Conservation (phyloP, 2,113 vertebrate genomes). For the Caranx ignobilis region DNA sequence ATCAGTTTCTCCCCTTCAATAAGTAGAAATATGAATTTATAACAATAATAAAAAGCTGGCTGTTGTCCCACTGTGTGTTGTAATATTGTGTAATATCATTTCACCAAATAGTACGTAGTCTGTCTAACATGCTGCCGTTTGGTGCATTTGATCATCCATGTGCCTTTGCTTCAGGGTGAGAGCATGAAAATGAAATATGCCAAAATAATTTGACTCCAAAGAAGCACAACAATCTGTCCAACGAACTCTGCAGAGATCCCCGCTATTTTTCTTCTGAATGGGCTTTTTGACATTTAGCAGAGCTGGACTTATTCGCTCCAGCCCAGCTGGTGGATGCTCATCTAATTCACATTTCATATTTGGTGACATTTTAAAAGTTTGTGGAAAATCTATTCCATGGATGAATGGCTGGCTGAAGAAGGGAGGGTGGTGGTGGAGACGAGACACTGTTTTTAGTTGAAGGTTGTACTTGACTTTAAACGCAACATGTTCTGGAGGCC, state of each 20-base stretch:
- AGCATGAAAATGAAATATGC: conserved; percentile 1
- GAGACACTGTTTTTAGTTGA: background rate
- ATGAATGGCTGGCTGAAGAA: background rate
- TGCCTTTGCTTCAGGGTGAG: conserved; percentile 5
- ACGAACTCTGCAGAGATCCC: background rate
- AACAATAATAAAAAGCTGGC: too few species aligned
- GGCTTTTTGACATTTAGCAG: conserved; percentile 29
- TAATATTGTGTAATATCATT: too few species aligned
- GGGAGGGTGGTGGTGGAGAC: background rate
- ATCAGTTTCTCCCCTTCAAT: too few species aligned
- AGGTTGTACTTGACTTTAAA: background rate
- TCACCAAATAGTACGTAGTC: background rate
- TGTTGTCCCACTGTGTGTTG: too few species aligned
- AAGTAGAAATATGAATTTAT: too few species aligned
- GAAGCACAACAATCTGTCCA: background rate
- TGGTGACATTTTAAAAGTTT: conserved; percentile 49
- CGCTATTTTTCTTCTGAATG: conserved; percentile 1
- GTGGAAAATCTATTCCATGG: background rate
- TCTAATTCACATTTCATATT: conserved; percentile 12
- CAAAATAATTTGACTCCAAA: background rate
- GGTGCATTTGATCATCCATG: background rate
- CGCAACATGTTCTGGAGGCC: background rate
- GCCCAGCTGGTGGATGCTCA: conserved; percentile 25
- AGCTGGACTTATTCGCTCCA: background rate
- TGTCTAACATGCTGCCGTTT: background rate